Evolutionary conservation across 2,888 invertebrate genomes (phyloP), one percentile per base, ranked within the genome.

Genomic region (Ormyrus nitidulus): DNA sequence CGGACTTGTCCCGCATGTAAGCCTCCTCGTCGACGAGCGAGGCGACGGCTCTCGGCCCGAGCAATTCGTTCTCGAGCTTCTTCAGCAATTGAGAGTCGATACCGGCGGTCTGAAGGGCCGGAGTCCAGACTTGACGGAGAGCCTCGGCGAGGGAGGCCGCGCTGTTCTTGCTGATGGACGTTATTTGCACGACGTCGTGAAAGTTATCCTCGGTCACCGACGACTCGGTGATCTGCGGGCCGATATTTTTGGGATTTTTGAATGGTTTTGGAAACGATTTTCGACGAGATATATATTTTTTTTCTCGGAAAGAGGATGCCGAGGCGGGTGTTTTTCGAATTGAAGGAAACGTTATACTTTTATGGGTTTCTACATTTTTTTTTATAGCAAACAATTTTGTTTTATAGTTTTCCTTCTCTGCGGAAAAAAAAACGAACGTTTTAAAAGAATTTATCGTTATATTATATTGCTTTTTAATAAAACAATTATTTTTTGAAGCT

Each of bases 91-190:
- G 83, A 0, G 87, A 76, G 68, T 85, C 86, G 1, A 88, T 74
- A 6, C 88, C 89, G 4, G 87, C 86, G 1, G 85, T 86, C 53
- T 85, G 69, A 5, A 90, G 80, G 0, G 87, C 86, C 48, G 90
- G 90, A 0, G 84, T 85, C 90, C 90, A 90, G 49, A 90, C 90
- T 79, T 89, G 89, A 4, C 89, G 88, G 4, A 90, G 84, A 0
- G 87, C 86, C 64, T 89, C 90, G 62, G 90, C 83, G 53, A 90
- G 80, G 0, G 87, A 83, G 7, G 85, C 84, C n/a, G 86, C 84
- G 56, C 86, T 85, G n/a, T 85, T 85, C 61, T 84, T 85, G 1
- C 88, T 87, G 9, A 87, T 88, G 5, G 89, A 88, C 6, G 86
- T 85, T 6, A 90, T 85, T 77, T 89, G 90, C 6, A 90, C 87